Evolutionary conservation across 1,140 invertebrate genomes (phyloP).

Genomic region (Papilio dardanus): DNA sequence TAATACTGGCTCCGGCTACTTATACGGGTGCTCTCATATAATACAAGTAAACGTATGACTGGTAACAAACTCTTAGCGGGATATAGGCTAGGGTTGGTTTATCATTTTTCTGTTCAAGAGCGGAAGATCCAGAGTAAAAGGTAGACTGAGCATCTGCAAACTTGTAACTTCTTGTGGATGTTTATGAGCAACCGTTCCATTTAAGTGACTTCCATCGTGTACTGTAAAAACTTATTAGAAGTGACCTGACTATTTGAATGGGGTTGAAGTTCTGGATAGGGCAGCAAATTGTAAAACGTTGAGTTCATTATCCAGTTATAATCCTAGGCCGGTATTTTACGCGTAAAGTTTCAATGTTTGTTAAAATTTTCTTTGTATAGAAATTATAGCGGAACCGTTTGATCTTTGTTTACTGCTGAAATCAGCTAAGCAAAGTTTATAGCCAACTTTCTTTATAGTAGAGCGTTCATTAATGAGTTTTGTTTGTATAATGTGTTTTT

Average conservation of each 20-base stretch:
- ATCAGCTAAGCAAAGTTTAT: constrained; percentile 13
- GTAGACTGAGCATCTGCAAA: no score
- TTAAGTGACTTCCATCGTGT: no score
- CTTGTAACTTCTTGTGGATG: no score
- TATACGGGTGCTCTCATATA: constrained; percentile 5
- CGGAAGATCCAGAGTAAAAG: no score
- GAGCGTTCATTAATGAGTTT: constrained; percentile 2
- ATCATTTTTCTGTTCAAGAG: no score
- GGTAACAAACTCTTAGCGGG: not conserved
- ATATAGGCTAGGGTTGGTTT: not conserved
- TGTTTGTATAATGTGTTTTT: constrained; percentile 13
- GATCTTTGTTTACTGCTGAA: constrained; percentile 7
- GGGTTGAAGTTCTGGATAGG: not conserved
- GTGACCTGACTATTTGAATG: not conserved
- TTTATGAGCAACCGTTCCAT: no score
- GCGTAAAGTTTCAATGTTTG: not conserved
- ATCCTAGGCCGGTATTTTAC: not conserved
- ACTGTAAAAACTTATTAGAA: no score
- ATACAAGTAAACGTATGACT: not conserved
- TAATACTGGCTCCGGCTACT: constrained; percentile 11
- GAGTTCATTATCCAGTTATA: not conserved
- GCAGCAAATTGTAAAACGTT: not conserved
- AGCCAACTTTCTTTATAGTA: constrained; percentile 1
- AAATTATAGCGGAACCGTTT: not conserved
- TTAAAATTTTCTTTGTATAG: not conserved